Evolutionary conservation across 2,113 vertebrate species (phyloP).

Genomic region (Hepsetus odoe): DNA sequence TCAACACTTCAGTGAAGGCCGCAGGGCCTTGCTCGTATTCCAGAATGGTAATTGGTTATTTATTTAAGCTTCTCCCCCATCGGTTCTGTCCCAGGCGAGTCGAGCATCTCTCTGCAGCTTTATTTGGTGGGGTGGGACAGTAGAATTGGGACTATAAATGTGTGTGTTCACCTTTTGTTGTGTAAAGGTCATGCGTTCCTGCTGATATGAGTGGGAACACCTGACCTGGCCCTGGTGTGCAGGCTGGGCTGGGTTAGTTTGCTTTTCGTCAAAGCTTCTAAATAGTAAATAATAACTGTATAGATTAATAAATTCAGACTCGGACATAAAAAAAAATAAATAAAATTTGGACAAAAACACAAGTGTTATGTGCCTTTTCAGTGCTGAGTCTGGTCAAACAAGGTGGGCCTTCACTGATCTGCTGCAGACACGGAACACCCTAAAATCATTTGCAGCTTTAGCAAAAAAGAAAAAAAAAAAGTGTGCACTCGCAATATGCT

Average conservation of each 20-base stretch:
- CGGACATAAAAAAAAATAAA: too few relatives aligned
- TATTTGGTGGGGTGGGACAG: conserved; percentile 24
- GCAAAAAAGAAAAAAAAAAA: too few relatives aligned
- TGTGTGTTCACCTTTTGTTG: conserved; percentile 69
- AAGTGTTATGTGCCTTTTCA: too few relatives aligned
- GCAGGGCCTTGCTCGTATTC: conserved; percentile 37
- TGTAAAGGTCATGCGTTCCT: conserved; percentile 57
- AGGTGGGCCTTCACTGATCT: too few relatives aligned
- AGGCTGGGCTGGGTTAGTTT: conserved; percentile 33
- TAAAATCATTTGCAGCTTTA: too few relatives aligned
- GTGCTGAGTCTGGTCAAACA: too few relatives aligned
- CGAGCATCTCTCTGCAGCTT: conserved; percentile 15
- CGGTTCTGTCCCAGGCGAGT: conserved; percentile 13
- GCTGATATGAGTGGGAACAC: conserved; percentile 61
- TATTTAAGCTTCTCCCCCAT: conserved; percentile 67
- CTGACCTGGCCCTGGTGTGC: conserved; percentile 60
- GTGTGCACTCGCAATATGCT: too few relatives aligned
- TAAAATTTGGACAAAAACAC: too few relatives aligned
- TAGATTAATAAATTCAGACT: too few relatives aligned
- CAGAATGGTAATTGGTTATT: conserved; percentile 75
- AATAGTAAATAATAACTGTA: too few relatives aligned
- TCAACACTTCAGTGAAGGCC: conserved; percentile 66
- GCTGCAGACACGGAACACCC: too few relatives aligned
- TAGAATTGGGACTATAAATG: conserved; percentile 26
- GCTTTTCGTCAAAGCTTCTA: conserved; percentile 29